These are phyloP conservation scores for Basileuterus tristriatus DNA, from an alignment of 2,797 vertebrate genomes.

Conservation along the genomic window DNA sequence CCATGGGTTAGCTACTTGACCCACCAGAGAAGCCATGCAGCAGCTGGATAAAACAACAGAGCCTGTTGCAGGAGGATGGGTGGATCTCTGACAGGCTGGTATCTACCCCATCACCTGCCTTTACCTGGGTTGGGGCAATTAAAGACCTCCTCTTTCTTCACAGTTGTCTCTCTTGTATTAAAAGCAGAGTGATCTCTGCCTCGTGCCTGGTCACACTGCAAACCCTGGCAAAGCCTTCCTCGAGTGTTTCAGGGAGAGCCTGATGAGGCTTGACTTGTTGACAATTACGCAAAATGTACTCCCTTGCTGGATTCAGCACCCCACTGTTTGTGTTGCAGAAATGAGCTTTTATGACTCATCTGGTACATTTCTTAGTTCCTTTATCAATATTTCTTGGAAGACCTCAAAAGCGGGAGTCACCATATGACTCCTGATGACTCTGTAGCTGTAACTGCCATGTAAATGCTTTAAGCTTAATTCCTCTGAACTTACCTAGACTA, in stretches of 20 bases:
- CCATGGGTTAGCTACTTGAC: neutral
- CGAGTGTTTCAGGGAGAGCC: neutral
- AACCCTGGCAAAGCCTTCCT: neutral
- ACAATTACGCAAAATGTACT: neutral
- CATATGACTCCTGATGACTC: neutral
- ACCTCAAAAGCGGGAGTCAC: neutral
- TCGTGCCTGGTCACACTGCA: fast-evolving
- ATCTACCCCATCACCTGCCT: neutral
- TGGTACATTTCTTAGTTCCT: neutral
- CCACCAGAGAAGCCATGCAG: fast-evolving
- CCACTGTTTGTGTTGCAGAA: neutral
- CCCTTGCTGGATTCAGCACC: neutral
- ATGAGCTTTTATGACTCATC: neutral
- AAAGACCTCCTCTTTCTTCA: neutral
- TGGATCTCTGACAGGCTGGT: neutral
- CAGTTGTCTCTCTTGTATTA: neutral
- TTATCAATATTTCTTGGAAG: neutral
- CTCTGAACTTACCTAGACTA: neutral
- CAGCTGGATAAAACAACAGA: neutral
- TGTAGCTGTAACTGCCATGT: neutral
- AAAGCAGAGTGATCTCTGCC: neutral
- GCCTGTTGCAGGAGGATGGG: neutral
- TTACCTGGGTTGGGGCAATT: neutral
- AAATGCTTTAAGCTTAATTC: neutral
- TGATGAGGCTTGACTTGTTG: neutral